A percentile compares a stretch with the other conserved stretches of the same genome.
phyloP scores from a whole-genome alignment of 2,888 invertebrate species.

The Chydorus sphaericus region DNA sequence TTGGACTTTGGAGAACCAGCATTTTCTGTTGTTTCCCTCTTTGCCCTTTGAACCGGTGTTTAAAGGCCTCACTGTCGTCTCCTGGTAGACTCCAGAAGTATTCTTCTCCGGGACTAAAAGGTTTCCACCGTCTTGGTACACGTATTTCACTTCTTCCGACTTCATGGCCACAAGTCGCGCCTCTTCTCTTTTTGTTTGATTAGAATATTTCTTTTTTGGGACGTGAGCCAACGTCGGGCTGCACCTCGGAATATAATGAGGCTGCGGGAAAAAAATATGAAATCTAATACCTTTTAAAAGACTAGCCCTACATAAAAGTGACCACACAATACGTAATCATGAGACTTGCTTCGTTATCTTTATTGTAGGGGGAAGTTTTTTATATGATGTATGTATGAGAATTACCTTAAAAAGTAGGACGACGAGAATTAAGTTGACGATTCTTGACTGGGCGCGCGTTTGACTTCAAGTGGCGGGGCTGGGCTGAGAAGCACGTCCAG shows the following conservation, averaged over 20 bases:
- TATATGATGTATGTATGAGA: too few species aligned
- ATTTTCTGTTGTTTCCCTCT: background rate
- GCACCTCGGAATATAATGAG: background rate
- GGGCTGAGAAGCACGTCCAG: too few species aligned
- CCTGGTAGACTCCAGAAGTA: background rate
- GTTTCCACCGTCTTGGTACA: background rate
- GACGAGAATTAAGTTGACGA: too few species aligned
- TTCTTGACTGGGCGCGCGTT: background rate
- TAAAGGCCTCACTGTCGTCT: background rate
- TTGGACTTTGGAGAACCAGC: background rate
- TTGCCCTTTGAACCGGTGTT: background rate
- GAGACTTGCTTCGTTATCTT: too few species aligned
- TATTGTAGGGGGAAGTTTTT: background rate
- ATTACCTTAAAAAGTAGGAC: background rate
- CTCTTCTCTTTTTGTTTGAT: background rate
- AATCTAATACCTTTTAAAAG: background rate
- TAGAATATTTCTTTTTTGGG: background rate
- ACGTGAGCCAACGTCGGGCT: background rate
- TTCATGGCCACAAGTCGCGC: background rate
- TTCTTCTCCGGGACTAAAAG: background rate
- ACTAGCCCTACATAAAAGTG: too few species aligned
- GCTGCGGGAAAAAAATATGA: background rate
- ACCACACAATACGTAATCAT: too few species aligned
- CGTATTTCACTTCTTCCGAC: constrained; percentile 2
- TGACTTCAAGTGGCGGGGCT: background rate